A percentile compares a stretch with the other conserved stretches of the same genome.
Conservation (phyloP, 2,113 vertebrate species). For the Amazona vittata region DNA sequence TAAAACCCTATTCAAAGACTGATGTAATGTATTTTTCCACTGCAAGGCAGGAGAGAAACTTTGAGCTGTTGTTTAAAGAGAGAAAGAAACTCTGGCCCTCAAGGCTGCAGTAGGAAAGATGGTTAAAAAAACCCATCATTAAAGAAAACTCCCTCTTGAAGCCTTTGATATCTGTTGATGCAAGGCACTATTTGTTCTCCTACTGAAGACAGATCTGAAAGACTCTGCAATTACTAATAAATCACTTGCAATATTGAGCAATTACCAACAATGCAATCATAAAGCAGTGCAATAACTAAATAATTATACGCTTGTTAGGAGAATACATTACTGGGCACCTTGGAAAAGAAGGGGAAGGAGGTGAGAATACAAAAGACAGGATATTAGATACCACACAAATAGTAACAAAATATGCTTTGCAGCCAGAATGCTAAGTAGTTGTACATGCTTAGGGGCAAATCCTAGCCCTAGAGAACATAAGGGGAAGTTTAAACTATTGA, state of each 20-base stretch:
- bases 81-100: neutral
- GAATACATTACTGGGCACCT: neutral
- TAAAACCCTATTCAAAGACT: constrained; percentile 5
- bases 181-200: constrained; percentile 45
- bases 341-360: constrained; percentile 11
- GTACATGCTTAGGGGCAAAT: neutral
- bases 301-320: constrained; percentile 43
- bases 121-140: neutral
- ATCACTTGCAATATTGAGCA: constrained; percentile 51
- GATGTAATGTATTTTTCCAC: constrained; percentile 15
- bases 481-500: neutral
- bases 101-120: neutral
- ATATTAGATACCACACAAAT: constrained; percentile 6
- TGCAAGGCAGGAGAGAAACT: constrained; percentile 11
- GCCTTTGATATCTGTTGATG: constrained; percentile 43
- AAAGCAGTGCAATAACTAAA: constrained; percentile 49
- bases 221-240: constrained; percentile 50
- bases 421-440: constrained; percentile 5
- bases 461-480: neutral
- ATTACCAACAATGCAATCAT: constrained; percentile 60
- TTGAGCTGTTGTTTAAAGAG: neutral
- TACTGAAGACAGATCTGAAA: constrained; percentile 39
- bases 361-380: constrained; percentile 37
- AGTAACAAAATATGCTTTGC: neutral
- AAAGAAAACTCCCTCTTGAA: constrained; percentile 29